phyloP scores from a whole-genome alignment of 1,140 invertebrate species.

The Bombus haemorrhoidalis region DNA sequence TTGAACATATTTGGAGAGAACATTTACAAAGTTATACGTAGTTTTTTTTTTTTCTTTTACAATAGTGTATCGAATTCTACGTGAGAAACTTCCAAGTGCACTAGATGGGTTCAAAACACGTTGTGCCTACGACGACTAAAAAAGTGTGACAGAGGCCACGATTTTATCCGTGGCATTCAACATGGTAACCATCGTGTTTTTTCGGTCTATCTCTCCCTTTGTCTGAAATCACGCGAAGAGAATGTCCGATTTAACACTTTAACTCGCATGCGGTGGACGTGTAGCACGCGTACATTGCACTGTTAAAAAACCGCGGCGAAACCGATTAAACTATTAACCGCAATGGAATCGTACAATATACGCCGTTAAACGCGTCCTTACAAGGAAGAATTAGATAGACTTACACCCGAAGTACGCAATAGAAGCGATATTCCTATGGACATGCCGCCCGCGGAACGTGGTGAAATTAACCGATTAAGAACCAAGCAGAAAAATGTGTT shows the following conservation, averaged over 20 bases:
- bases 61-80: constrained; percentile 15
- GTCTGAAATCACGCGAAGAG: not conserved
- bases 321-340: constrained; percentile 10
- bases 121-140: constrained; percentile 20
- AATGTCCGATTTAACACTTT: constrained; percentile 12
- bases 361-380: not conserved
- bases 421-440: not conserved
- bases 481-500: no score
- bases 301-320: constrained; percentile 4
- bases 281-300: not conserved
- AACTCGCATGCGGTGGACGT: not conserved
- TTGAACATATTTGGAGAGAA: constrained; percentile 3
- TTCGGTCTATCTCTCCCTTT: not conserved
- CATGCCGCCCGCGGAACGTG: not conserved
- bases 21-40: constrained; percentile 11
- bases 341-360: not conserved
- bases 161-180: constrained; percentile 18
- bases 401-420: not conserved
- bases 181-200: not conserved
- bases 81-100: constrained; percentile 1
- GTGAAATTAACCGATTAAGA: not conserved
- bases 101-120: constrained; percentile 14
- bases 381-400: not conserved
- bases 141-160: constrained; percentile 9
- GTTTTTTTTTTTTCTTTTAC: not conserved